phyloP scores from a whole-genome alignment of 1,140 invertebrate genomes.

The Rhopalosiphum maidis region DNA sequence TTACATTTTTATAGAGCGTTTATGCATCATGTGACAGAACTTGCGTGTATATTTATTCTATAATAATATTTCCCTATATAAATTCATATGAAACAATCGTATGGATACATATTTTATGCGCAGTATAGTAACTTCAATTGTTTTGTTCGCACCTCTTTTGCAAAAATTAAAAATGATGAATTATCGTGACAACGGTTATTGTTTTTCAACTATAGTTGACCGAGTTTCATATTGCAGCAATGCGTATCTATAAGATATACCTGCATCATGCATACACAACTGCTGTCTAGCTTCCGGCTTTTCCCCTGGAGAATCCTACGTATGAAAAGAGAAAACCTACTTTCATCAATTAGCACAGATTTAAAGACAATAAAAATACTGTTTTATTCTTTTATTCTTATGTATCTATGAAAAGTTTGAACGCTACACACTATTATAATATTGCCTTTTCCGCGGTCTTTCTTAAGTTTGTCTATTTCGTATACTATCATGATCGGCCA shows the following conservation, averaged over 20 bases:
- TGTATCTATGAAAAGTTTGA: not conserved
- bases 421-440: not conserved
- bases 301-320: not conserved
- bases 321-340: constrained; percentile 23
- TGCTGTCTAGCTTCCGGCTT: constrained; percentile 15
- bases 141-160: not conserved
- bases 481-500: not conserved
- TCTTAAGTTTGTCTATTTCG: not conserved
- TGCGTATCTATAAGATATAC: not conserved
- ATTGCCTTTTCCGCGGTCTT: not conserved
- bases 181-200: not conserved
- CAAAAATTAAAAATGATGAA: not conserved
- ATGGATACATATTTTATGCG: not conserved
- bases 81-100: not conserved
- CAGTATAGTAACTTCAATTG: not conserved
- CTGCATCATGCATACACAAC: not conserved
- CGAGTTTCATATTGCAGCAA: not conserved
- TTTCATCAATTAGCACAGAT: not conserved
- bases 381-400: not conserved
- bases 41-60: not conserved
- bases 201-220: constrained; percentile 29
- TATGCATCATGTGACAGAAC: not conserved
- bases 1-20: not conserved
- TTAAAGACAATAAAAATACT: constrained; percentile 13
- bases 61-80: not conserved